Base-by-base conservation (phyloP, 1,140 invertebrate species). In the Hypsibius dujardini region DNA sequence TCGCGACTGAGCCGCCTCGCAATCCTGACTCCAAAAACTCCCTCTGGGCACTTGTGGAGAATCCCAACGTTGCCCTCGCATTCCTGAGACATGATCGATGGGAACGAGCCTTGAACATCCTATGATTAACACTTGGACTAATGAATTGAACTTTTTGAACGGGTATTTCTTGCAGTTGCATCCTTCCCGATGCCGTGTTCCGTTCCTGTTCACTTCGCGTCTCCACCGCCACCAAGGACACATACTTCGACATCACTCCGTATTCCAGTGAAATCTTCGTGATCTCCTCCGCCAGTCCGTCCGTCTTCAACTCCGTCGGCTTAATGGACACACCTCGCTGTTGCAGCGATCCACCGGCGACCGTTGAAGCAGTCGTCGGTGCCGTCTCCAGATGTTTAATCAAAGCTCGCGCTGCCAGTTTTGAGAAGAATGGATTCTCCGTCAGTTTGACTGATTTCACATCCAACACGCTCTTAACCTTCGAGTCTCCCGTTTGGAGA, bases 301-400 rank as follows among this genome's bases (percentile, higher is more conserved):
- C n/a, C 50, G 50, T 56, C 71, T 77, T 74, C 46, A 77, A 70
- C 47, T 75, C 76, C 59, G 1, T 59, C 59, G 7, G 45, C 47
- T 28, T 28, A 28, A 28, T 28, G 28, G 28, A 28, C 28, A 28
- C 28, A 28, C 28, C 28, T 28, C 28, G 28, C 28, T 28, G 28
- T 28, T 47, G 7, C 15, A 2, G 1, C 42, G 12, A 47, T 15
- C 14, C 40, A 7, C 72, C 74, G 46, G 12, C 50, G 14, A 72
- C 45, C 28, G 47, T 14, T 46, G 71, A 69, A 2, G 71, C 59
- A 70, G 71, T 70, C 46, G 47, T 12, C 40, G 72, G 73, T 56
- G 56, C 42, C n/a, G 75, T 47, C 1, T 50, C 47, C 3, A 28
- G 28, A 28, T 28, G 28, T 28, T 28, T 28, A 28, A 28, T 28